These are phyloP conservation scores for Pandion haliaetus DNA, from an alignment of 2,113 vertebrate genomes.

Conservation along the genomic window DNA sequence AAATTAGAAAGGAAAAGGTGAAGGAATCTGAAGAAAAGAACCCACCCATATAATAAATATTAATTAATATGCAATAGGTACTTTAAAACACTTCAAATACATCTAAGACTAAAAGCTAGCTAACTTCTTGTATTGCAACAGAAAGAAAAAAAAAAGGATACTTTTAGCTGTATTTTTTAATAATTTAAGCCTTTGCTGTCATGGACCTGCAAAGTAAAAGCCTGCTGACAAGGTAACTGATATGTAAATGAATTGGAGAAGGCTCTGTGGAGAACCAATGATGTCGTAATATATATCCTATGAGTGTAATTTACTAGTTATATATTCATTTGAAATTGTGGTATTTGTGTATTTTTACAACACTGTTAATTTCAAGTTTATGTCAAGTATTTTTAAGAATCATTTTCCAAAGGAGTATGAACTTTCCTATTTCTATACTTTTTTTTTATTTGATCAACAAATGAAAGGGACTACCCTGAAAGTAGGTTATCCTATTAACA, in stretches of 20 bases:
- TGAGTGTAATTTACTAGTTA: not conserved
- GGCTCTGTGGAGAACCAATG: not conserved
- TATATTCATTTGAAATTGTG: not conserved
- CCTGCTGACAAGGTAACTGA: not conserved
- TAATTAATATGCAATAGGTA: not conserved
- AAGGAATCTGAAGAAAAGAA: not conserved
- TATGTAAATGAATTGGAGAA: not conserved
- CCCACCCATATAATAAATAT: rapidly evolving
- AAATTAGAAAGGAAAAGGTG: not conserved
- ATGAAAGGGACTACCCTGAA: not conserved
- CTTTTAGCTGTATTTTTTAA: not conserved
- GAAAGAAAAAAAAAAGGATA: not conserved
- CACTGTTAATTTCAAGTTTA: not conserved
- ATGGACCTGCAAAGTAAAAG: not conserved
- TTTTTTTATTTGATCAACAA: not conserved
- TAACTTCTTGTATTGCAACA: not conserved
- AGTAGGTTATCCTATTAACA: not conserved
- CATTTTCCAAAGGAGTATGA: not conserved
- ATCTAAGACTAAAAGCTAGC: not conserved
- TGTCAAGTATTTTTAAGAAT: not conserved
- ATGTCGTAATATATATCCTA: not conserved
- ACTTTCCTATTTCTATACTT: not conserved
- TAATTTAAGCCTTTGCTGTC: not conserved
- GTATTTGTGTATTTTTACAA: not conserved
- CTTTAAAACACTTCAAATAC: not conserved